These are phyloP conservation scores for Sycophaga agraensis DNA, from an alignment of 1,140 invertebrate species.

Conservation along the genomic window DNA sequence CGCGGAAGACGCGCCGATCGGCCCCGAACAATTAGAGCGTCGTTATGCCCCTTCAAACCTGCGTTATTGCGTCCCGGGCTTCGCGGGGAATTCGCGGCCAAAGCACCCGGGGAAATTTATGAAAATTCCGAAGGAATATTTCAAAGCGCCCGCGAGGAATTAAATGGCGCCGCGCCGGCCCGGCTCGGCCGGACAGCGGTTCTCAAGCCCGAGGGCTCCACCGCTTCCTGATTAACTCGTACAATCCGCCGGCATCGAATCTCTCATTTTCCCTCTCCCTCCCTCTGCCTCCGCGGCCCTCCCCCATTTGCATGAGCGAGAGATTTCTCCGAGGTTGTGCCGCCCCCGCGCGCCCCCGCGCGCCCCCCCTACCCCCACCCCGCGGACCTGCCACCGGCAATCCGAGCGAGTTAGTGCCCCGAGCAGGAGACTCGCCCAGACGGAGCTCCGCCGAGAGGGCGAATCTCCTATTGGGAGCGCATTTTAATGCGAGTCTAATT, in stretches of 20 bases:
- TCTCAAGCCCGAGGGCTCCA: neutral
- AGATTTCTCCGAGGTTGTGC: conserved; percentile 36
- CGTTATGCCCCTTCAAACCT: no score
- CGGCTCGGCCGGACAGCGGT: conserved; percentile 9
- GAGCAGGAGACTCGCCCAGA: neutral
- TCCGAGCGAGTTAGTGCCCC: conserved; percentile 30
- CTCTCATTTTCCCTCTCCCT: conserved; percentile 27
- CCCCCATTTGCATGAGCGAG: conserved; percentile 48
- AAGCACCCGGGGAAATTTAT: no score
- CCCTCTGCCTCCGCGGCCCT: neutral
- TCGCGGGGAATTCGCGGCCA: no score
- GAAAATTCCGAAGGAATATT: conserved; percentile 26
- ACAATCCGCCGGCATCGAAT: conserved; percentile 25
- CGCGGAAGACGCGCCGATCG: no score
- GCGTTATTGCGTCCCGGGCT: no score
- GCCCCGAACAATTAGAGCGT: no score
- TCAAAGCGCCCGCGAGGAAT: conserved; percentile 10
- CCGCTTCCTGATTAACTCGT: conserved; percentile 25
- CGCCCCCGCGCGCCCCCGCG: no score
- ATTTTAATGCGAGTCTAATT: conserved; percentile 54
- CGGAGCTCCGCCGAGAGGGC: neutral
- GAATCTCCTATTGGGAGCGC: conserved; percentile 43
- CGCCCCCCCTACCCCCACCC: neutral
- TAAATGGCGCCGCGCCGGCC: neutral
- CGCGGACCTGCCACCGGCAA: conserved; percentile 39